A percentile compares a stretch with the other conserved stretches of the same genome.
phyloP scores from a whole-genome alignment of 2,113 vertebrate species.

The Leuciscus idus region DNA sequence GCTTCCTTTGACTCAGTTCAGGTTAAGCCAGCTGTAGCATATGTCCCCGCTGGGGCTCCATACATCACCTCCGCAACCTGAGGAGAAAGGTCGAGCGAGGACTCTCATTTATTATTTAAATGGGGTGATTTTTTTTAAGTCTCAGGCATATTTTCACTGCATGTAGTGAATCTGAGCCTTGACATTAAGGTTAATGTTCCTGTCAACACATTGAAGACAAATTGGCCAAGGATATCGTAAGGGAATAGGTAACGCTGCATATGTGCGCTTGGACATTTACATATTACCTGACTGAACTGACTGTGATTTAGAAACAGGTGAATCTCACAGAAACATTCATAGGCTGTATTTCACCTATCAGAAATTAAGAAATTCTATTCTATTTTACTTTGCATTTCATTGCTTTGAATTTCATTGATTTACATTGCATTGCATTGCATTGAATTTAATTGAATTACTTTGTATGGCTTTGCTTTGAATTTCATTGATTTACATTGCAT shows the following conservation, averaged over 20 bases:
- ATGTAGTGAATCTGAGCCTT: slow-evolving; percentile 63
- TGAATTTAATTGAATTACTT: background rate
- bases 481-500: background rate
- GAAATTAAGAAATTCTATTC: background rate
- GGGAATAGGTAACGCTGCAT: background rate
- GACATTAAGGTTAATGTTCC: slow-evolving; percentile 61
- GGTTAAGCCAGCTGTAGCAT: slow-evolving; percentile 60
- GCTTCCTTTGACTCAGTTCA: slow-evolving; percentile 57
- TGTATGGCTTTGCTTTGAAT: background rate
- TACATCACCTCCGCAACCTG: slow-evolving; percentile 69
- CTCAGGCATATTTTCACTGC: slow-evolving; percentile 56
- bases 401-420: background rate
- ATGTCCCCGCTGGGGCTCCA: slow-evolving; percentile 68
- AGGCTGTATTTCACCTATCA: background rate
- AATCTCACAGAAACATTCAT: background rate
- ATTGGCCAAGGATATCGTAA: slow-evolving; percentile 17
- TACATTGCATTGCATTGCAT: background rate
- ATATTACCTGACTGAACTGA: background rate
- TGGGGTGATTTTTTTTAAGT: slow-evolving; percentile 56
- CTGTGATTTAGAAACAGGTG: slow-evolving; percentile 3
- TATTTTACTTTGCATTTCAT: background rate
- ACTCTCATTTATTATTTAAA: slow-evolving; percentile 75
- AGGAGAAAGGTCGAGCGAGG: slow-evolving; percentile 62
- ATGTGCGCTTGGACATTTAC: slow-evolving; percentile 13
- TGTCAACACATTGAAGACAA: slow-evolving; percentile 53